Base-by-base conservation (phyloP, 2,888 invertebrate genomes). In the Scrobipalpa atriplicella region DNA sequence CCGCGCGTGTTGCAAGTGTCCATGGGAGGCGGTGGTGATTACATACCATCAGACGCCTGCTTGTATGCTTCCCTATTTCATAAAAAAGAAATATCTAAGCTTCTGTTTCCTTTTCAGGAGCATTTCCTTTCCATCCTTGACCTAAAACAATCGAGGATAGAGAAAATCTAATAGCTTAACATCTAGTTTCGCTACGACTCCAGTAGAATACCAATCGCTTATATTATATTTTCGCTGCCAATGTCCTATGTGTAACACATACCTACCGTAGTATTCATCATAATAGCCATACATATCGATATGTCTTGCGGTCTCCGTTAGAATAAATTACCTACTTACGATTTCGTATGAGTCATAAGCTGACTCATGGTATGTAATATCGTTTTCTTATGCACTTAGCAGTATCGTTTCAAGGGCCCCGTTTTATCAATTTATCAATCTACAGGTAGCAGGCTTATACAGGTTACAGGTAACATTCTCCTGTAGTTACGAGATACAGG, bases 261-360 rank as follows among this genome's bases (percentile, higher is more conserved):
- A 56, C 54, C 54, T 13, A 56, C 29, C 21, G 8, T 5, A 11
- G 11, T 29, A 56, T 56, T 56, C 21, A 56, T 21, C 54, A 13
- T 56, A 56, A 56, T 29, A 3, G 13, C 54, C 54, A 29, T 54
- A 54, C 21, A 54, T 56, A 56, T 56, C 54, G 21, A 56, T 21
- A 56, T 13, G n/a, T 47, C n/a, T 29, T 56, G 54, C 54, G 54
- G 54, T 56, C 54, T 1, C 54, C 54, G 54, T 56, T 56, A 56
- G 54, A 56, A 56, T 56, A 56, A 56, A 56, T 56, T 56, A 56
- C 21, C 0, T n/a, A 47, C 29, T 47, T 13, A 21, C 54, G 13
- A 21, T 21, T 56, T 56, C 54, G 29, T 2, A 21, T 56, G 54
- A 56, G 21, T 56, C 54, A 56, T 13, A 13, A 18, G 29, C 21